phyloP scores from a whole-genome alignment of 2,113 vertebrate genomes.

The Mormoops blainvillei region DNA sequence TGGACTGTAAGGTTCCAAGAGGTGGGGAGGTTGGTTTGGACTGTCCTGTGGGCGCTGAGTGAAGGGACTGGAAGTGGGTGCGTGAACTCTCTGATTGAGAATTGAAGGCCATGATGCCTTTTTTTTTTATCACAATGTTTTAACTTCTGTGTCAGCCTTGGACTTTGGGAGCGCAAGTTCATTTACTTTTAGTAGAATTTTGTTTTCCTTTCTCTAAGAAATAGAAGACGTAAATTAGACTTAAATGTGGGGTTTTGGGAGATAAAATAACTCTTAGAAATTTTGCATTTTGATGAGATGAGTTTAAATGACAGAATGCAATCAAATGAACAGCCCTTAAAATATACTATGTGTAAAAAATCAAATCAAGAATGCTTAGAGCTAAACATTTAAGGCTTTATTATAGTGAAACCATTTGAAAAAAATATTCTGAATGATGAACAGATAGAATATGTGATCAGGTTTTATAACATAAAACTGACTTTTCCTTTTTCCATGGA shows the following conservation, averaged over 20 bases:
- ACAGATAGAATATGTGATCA: constrained; percentile 50
- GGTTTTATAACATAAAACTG: constrained; percentile 23
- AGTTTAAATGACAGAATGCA: constrained; percentile 66
- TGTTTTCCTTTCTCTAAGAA: constrained; percentile 56
- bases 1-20: not conserved
- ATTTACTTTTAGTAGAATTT: constrained; percentile 45
- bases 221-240: constrained; percentile 51
- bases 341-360: constrained; percentile 63
- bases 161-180: constrained; percentile 27
- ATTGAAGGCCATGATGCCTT: not conserved
- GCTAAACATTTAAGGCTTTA: constrained; percentile 51
- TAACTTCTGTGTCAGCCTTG: not conserved
- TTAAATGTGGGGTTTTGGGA: constrained; percentile 8
- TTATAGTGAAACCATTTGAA: constrained; percentile 57
- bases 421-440: constrained; percentile 50
- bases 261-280: constrained; percentile 61
- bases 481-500: not conserved
- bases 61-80: too few species aligned
- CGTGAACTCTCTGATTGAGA: not conserved
- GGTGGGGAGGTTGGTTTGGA: not conserved
- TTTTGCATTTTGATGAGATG: constrained; percentile 71
- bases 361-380: constrained; percentile 58
- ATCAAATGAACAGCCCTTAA: constrained; percentile 67
- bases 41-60: not conserved
- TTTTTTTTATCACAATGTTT: not conserved